A percentile compares a stretch with the other conserved stretches of the same genome.
phyloP scores from a whole-genome alignment of 2,888 invertebrate species.

The Drosophila mulleri region DNA sequence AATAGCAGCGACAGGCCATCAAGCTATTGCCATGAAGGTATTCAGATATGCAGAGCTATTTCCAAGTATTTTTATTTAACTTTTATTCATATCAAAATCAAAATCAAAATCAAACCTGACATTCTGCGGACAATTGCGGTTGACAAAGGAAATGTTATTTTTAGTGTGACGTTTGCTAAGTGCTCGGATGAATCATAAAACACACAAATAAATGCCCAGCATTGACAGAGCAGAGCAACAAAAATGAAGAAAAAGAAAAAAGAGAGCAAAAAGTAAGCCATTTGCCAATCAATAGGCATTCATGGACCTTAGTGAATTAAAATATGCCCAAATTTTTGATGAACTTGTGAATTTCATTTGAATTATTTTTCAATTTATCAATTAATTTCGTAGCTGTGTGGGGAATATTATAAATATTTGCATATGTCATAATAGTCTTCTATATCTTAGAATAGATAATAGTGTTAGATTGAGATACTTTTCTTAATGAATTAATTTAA shows the following conservation, averaged over 20 bases:
- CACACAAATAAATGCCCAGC: slow-evolving; percentile 28
- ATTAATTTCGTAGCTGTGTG: background rate
- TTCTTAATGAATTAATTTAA: too few species aligned
- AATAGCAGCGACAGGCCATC: background rate
- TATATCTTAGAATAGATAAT: too few species aligned
- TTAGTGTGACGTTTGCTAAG: slow-evolving; percentile 37
- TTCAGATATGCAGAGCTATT: background rate
- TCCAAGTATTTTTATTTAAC: slow-evolving; percentile 15
- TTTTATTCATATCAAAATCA: slow-evolving; percentile 29
- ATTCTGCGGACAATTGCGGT: slow-evolving; percentile 39
- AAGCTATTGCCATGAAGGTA: background rate
- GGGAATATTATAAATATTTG: too few species aligned
- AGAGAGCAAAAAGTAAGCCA: background rate
- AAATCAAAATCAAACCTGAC: slow-evolving; percentile 39
- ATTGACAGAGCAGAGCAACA: background rate
- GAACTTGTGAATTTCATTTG: background rate
- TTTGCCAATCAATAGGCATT: slow-evolving; percentile 2
- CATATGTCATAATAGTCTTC: too few species aligned
- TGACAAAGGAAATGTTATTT: slow-evolving; percentile 19
- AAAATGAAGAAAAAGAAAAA: too few species aligned
- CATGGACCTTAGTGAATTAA: background rate
- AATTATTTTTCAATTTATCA: background rate
- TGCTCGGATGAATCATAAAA: slow-evolving; percentile 26
- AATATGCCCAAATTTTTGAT: background rate
- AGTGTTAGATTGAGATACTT: too few species aligned